phyloP scores from a whole-genome alignment of 2,888 invertebrate genomes.

The Agriopis leucophaearia region DNA sequence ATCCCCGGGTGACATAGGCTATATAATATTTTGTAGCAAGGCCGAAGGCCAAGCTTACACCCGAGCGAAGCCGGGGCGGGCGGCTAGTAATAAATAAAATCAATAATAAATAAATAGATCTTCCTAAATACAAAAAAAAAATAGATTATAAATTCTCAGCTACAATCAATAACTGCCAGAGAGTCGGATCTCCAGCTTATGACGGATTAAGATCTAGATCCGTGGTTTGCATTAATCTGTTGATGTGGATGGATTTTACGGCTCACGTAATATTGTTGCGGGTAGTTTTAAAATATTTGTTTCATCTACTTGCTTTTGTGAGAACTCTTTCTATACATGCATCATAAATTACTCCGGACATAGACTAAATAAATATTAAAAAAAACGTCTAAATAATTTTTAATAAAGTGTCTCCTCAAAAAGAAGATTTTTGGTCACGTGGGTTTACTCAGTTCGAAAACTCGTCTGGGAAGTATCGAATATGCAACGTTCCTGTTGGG shows the following conservation, averaged over 20 bases:
- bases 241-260: conserved; percentile 14
- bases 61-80: too few relatives aligned
- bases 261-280: conserved; percentile 13
- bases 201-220: conserved; percentile 15
- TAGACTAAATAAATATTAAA: background rate
- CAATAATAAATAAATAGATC: background rate
- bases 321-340: background rate
- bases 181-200: conserved; percentile 5
- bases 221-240: conserved; percentile 14
- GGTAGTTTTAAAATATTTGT: conserved; percentile 21
- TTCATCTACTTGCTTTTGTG: conserved; percentile 12
- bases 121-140: background rate
- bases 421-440: too few relatives aligned
- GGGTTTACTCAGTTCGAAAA: too few relatives aligned
- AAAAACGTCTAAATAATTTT: background rate
- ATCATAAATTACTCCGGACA: background rate
- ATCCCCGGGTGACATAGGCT: too few relatives aligned
- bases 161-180: conserved; percentile 9
- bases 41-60: too few relatives aligned
- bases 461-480: too few relatives aligned
- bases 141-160: background rate
- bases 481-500: too few relatives aligned
- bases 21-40: too few relatives aligned
- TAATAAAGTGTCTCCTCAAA: too few relatives aligned
- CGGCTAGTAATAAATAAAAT: too few relatives aligned